Percentiles rank a stretch among this genome's conserved stretches.
Conservation (phyloP, 2,888 invertebrate species). For the Drosophila anomelani region DNA sequence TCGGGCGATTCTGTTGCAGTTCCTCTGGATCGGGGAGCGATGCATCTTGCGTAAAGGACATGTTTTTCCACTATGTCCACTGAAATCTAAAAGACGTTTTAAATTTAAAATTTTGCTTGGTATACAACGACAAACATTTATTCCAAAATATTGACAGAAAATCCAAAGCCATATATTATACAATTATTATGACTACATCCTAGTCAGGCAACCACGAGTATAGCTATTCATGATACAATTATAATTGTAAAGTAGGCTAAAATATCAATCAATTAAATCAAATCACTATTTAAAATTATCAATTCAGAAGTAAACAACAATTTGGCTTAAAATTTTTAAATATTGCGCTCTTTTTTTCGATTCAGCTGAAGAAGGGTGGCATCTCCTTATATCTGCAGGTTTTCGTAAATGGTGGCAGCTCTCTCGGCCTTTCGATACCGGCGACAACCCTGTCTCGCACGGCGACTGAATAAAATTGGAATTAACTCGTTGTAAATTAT, state of each 20-base stretch:
- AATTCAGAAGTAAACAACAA: not conserved
- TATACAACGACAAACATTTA: not conserved
- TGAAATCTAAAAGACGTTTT: not conserved
- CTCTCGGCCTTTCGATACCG: not conserved
- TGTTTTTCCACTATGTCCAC: not conserved
- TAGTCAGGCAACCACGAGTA: not conserved
- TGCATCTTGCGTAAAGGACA: not conserved
- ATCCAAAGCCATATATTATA: not conserved
- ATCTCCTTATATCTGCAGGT: not conserved
- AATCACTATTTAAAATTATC: not conserved
- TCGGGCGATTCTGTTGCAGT: no score
- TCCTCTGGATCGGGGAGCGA: not conserved
- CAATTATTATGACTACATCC: not conserved
- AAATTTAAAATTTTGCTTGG: not conserved
- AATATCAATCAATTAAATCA: not conserved
- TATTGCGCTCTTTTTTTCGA: not conserved
- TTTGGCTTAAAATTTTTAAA: not conserved
- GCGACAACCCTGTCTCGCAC: not conserved
- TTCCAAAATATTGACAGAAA: not conserved
- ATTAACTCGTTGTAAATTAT: constrained; percentile 60
- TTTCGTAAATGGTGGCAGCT: not conserved
- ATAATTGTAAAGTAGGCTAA: not conserved
- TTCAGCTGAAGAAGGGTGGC: not conserved
- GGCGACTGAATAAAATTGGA: constrained; percentile 42
- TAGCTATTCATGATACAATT: no score